Conservation (phyloP, 2,797 vertebrate species). For the Melanogrammus aeglefinus region DNA sequence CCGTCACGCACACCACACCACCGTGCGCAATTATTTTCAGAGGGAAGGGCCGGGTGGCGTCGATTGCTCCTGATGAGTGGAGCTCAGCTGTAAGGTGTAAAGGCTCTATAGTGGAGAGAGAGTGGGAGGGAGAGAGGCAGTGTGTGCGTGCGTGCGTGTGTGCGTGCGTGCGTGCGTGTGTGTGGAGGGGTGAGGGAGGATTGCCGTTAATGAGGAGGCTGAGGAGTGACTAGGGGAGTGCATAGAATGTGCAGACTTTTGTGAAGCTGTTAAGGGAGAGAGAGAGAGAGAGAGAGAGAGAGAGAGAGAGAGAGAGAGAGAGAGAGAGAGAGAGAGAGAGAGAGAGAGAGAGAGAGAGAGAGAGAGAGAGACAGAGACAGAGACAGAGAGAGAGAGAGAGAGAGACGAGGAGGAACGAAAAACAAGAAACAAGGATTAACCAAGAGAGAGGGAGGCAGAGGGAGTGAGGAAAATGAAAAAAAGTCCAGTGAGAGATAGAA, state of each 20-base stretch:
- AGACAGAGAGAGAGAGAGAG: not conserved
- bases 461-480: not conserved
- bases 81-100: slow-evolving; percentile 16
- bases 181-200: slow-evolving; percentile 4
- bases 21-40: slow-evolving; percentile 44
- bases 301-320: not conserved
- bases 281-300: not conserved
- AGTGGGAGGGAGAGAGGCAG: not conserved
- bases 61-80: slow-evolving; percentile 29
- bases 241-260: not conserved
- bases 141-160: too few species aligned
- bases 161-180: too few species aligned
- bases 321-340: not conserved
- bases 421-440: not conserved
- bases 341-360: not conserved
- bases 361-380: not conserved
- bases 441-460: not conserved
- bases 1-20: not conserved
- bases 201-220: slow-evolving; percentile 13
- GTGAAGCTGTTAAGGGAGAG: not conserved
- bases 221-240: slow-evolving; percentile 6
- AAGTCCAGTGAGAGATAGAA: not conserved
- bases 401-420: not conserved
- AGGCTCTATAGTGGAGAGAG: slow-evolving; percentile 15
- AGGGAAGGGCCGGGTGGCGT: slow-evolving; percentile 23